Percentiles rank a stretch among this genome's conserved stretches.
Conservation (phyloP, 2,888 invertebrate species). For the Tineola bisselliella region DNA sequence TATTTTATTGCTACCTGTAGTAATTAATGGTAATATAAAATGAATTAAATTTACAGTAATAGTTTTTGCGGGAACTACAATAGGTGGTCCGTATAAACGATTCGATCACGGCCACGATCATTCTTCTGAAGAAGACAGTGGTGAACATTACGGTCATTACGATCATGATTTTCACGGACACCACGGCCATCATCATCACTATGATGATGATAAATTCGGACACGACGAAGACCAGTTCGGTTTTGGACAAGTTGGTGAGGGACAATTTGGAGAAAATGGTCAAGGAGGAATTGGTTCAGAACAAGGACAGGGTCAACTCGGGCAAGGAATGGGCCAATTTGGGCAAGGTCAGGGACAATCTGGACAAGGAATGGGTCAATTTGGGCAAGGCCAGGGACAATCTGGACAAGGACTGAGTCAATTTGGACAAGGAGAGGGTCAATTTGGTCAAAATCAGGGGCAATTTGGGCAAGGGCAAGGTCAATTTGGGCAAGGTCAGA, state of each 20-base stretch:
- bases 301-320: neutral
- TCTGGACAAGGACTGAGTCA: constrained; percentile 3
- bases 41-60: neutral
- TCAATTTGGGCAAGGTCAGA: neutral
- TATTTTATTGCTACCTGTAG: too few relatives aligned
- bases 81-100: neutral
- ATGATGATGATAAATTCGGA: neutral
- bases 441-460: neutral
- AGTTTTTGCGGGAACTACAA: neutral
- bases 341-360: neutral
- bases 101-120: neutral
- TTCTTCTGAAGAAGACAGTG: neutral
- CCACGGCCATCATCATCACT: neutral
- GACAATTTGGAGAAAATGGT: neutral
- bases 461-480: neutral
- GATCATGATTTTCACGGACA: neutral
- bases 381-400: neutral
- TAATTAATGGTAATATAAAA: neutral
- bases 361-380: neutral
- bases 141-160: neutral
- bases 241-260: neutral
- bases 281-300: neutral
- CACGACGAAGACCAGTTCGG: neutral
- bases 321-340: neutral
- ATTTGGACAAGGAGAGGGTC: neutral